Evolutionary conservation across 2,888 invertebrate genomes (phyloP).

Genomic region (Nomada ferruginata): DNA sequence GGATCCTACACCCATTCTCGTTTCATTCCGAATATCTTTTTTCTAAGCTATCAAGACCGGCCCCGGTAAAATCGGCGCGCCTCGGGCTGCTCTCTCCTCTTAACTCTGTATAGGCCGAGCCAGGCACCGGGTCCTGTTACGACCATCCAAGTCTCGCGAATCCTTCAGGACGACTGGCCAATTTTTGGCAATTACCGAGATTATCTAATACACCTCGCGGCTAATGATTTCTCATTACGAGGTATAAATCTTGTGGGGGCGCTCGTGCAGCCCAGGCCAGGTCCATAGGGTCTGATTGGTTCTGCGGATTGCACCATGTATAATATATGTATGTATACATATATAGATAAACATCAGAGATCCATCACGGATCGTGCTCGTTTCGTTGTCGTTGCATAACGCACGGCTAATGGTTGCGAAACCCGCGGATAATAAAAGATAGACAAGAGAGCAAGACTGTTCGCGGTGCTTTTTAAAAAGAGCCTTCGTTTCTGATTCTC

Average conservation of each 20-base stretch:
- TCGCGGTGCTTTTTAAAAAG: constrained; percentile 44
- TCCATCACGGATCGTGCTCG: constrained; percentile 7
- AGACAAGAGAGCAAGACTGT: too few species aligned
- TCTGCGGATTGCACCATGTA: constrained; percentile 25
- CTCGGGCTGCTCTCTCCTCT: constrained; percentile 57
- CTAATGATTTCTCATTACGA: constrained; percentile 84
- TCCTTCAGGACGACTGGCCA: constrained; percentile 69
- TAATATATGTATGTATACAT: neutral
- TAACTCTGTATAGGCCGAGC: constrained; percentile 17
- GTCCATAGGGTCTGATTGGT: constrained; percentile 33
- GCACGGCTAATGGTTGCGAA: neutral
- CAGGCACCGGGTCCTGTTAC: constrained; percentile 48
- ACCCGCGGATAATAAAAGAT: neutral
- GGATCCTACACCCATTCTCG: constrained; percentile 43
- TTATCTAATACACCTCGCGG: constrained; percentile 83
- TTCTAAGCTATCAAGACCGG: constrained; percentile 51
- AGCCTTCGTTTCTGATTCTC: constrained; percentile 33
- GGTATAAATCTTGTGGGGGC: constrained; percentile 81
- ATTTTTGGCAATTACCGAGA: constrained; percentile 83
- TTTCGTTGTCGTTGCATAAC: constrained; percentile 17
- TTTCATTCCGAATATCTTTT: constrained; percentile 57
- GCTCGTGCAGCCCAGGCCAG: constrained; percentile 60
- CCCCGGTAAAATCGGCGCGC: constrained; percentile 64
- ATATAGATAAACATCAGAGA: constrained; percentile 45
- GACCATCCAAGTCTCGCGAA: constrained; percentile 59